Evolutionary conservation across 2,888 invertebrate species (phyloP), one percentile per base, ranked within the genome.

Genomic region (Microctonus hyperodae): DNA sequence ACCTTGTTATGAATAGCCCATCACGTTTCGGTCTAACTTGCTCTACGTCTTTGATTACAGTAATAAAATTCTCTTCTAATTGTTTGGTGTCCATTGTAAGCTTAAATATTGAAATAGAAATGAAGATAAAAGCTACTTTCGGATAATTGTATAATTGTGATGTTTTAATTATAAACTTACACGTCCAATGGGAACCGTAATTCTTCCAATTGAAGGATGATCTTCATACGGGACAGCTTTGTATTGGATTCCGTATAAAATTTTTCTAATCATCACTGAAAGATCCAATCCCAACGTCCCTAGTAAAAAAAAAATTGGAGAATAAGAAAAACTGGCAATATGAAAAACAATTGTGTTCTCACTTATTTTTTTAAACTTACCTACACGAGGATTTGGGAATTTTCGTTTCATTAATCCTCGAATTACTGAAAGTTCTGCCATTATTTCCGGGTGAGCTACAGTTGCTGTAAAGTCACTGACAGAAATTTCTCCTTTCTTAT

Each of bases 401-500:
- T 89, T 90, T 69, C 86, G 88, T 77, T 91, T 94, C 87, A 96
- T 86, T 53, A 95, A 79, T 1, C 95, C 95, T 70, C 94, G 87
- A 65, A 96, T 85, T 0, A 88, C 86, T 1, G 92, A 88, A 40
- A 96, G 79, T 61, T 95, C 95, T 0, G 92, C 88, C 58, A 94
- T 81, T 69, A 95, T 92, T 78, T 91, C 90, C 0, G 93, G 91
- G 85, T 95, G 93, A 0, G 93, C 92, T 13, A 96, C 85, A 7
- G 93, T 79, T 77, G 87, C 90, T 75, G 93, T 89, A 79, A 90
- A 95, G 72, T 95, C 93, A 4, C 86, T 84, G 1, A 91, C 76
- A 65, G 87, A 85, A 3, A 93, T 78, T 71, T 88, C 86, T n/a
- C 93, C 93, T 7, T 7, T 0, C 37, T 23, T 16, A 53, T 31